Base-by-base conservation (phyloP, 2,888 invertebrate genomes). In the Tortrix viridana region DNA sequence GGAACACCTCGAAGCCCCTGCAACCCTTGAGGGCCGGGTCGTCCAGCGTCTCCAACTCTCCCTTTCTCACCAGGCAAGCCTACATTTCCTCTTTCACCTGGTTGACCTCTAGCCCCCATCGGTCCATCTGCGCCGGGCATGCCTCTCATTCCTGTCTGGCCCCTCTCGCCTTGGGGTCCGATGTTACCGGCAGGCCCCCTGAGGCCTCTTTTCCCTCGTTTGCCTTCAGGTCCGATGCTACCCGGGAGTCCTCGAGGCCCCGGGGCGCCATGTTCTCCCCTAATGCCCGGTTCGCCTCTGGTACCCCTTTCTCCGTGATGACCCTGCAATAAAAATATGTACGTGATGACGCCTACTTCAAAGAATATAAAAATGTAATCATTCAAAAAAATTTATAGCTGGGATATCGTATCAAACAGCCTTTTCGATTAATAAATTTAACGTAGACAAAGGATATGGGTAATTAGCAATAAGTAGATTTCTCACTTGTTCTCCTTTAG, bases 211-310 rank as follows among this genome's bases (percentile, higher is more conserved):
- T 96, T 96, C 0, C 97, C 97, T 64, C 96, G 93, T 89, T 97
- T 97, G 3, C 96, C 97, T 78, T 97, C 96, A 0, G 95, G 93
- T 0, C 97, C 97, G 5, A 94, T 82, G 4, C 93, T 89, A 1
- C 97, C 97, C 1, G 96, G 96, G 9, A 96, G 75, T 20, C 97
- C 97, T 69, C 96, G 92, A 2, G 96, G 95, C 1, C 97, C 97
- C 1, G 94, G 88, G 1, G 92, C 83, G 5, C 97, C 97, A 6
- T 86, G 71, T 84, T 97, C 97, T 32, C 97, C 97, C 84, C 97
- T 96, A 32, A 92, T 88, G 6, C 97, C 97, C 0, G 84, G 73
- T 74, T 97, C 97, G 41, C 97, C 97, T 92, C 96, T 97, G 63
- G 93, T 93, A 7, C 97, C 97, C 72, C 96, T 89, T 85, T 97